Evolutionary conservation across 2,797 vertebrate species (phyloP).

Genomic region (Cuniculus paca): DNA sequence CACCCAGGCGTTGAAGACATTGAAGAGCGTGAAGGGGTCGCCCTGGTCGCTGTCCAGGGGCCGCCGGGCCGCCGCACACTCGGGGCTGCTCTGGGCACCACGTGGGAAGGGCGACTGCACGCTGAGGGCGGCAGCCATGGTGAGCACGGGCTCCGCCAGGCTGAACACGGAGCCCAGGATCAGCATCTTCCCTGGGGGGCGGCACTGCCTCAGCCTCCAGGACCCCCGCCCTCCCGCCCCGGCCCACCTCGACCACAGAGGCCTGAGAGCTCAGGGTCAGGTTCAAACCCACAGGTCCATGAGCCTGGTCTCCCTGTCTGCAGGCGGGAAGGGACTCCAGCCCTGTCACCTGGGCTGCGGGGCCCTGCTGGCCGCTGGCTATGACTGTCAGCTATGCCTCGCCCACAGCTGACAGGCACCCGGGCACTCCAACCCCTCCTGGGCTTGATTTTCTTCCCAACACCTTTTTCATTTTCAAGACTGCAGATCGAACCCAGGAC

Average conservation of each 20-base stretch:
- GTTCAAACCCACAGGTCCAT: not conserved
- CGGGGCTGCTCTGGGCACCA: slow-evolving; percentile 90
- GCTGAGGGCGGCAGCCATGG: slow-evolving; percentile 92
- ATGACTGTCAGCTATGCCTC: fast-evolving
- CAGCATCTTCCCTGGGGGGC: slow-evolving; percentile 94
- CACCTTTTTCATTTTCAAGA: no score
- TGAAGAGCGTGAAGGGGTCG: slow-evolving; percentile 96
- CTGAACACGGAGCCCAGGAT: slow-evolving; percentile 93
- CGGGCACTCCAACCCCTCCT: no score
- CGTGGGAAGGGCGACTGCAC: slow-evolving; percentile 95
- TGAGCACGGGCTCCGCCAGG: slow-evolving; percentile 93
- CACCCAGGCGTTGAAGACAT: slow-evolving; percentile 95
- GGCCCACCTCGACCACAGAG: fast-evolving
- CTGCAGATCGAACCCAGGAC: not conserved
- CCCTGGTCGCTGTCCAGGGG: slow-evolving; percentile 94
- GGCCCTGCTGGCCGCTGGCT: no score
- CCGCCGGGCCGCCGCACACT: slow-evolving; percentile 89
- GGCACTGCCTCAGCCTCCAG: not conserved
- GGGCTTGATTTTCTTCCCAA: not conserved
- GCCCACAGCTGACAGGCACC: fast-evolving
- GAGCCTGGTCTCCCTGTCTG: not conserved
- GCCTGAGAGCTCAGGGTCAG: not conserved
- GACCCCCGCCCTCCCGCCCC: fast-evolving
- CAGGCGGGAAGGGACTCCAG: fast-evolving
- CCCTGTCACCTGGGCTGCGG: fast-evolving